A percentile compares a stretch with the other conserved stretches of the same genome.
These are phyloP conservation scores for Trachymyrmex cornetzi DNA, from an alignment of 1,140 invertebrate genomes.

Conservation along the genomic window DNA sequence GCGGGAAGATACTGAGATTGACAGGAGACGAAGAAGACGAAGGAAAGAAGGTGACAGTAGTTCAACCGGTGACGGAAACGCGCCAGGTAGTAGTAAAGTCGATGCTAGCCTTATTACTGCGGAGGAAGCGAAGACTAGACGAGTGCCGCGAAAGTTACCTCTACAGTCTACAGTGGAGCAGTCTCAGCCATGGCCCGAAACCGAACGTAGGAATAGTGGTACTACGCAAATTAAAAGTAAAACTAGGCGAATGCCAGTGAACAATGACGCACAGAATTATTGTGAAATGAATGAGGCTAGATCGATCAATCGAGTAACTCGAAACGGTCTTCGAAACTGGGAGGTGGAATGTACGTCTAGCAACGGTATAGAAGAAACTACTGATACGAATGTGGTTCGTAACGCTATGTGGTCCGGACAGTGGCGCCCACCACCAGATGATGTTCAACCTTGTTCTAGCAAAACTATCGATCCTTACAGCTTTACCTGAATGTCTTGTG, in stretches of 20 bases:
- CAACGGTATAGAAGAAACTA: constrained; percentile 69
- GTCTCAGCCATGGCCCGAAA: constrained; percentile 71
- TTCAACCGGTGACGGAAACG: constrained; percentile 67
- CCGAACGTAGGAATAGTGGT: constrained; percentile 66
- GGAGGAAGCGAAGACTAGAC: constrained; percentile 79
- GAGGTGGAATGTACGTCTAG: constrained; percentile 78
- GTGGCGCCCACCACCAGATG: constrained; percentile 85
- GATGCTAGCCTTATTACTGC: constrained; percentile 49
- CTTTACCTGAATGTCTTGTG: constrained; percentile 81
- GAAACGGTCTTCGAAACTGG: constrained; percentile 80
- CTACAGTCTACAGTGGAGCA: constrained; percentile 79
- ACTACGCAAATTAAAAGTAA: constrained; percentile 70
- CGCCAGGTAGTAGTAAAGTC: constrained; percentile 65
- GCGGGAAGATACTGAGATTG: constrained; percentile 77
- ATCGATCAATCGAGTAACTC: constrained; percentile 76
- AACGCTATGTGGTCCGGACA: constrained; percentile 82
- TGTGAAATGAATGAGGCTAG: constrained; percentile 70
- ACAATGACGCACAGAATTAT: constrained; percentile 79
- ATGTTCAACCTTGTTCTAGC: constrained; percentile 88
- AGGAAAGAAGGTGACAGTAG: constrained; percentile 79
- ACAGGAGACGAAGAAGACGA: constrained; percentile 78
- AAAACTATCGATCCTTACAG: constrained; percentile 87
- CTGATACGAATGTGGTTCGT: constrained; percentile 77
- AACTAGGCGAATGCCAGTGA: constrained; percentile 71
- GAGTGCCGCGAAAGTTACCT: constrained; percentile 82